These are phyloP conservation scores for Hippocampus guttulatus DNA, from an alignment of 2,113 vertebrate species.

Conservation along the genomic window DNA sequence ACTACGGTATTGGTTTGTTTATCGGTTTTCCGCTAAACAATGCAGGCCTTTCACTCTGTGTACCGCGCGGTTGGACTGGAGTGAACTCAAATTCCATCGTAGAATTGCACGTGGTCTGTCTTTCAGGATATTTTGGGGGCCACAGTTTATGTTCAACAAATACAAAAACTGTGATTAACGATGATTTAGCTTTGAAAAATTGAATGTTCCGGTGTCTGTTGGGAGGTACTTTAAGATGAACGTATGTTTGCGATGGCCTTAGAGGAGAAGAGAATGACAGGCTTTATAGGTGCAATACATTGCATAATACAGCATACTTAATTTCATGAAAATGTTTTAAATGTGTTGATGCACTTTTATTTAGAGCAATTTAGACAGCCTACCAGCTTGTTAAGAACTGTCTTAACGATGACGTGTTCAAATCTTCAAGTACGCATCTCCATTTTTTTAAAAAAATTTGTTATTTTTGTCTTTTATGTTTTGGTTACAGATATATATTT, in stretches of 20 bases:
- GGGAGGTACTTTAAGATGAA: constrained; percentile 16
- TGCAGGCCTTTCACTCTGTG: constrained; percentile 20
- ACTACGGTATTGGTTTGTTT: constrained; percentile 1
- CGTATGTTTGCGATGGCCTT: constrained; percentile 50
- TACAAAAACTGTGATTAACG: constrained; percentile 17
- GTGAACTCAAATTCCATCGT: constrained; percentile 1
- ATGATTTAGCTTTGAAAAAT: constrained; percentile 12
- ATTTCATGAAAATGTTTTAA: constrained; percentile 34
- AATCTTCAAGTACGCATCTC: background rate
- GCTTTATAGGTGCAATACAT: constrained; percentile 35
- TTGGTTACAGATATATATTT: too few species aligned
- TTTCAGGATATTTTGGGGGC: constrained; percentile 15
- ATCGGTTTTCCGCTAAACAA: constrained; percentile 17
- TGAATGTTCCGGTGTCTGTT: constrained; percentile 38
- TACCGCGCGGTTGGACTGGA: constrained; percentile 28
- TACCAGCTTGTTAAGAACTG: constrained; percentile 29
- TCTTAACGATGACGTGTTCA: constrained; percentile 32
- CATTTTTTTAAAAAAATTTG: constrained; percentile 1
- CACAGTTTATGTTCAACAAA: constrained; percentile 3
- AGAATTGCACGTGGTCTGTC: too few species aligned
- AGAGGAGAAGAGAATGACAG: constrained; percentile 16
- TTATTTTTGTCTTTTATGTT: background rate
- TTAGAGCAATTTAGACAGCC: constrained; percentile 29
- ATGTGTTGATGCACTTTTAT: constrained; percentile 49
- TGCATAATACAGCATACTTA: constrained; percentile 20